Base-by-base conservation (phyloP, 2,888 invertebrate species). In the Cactoblastis cactorum region DNA sequence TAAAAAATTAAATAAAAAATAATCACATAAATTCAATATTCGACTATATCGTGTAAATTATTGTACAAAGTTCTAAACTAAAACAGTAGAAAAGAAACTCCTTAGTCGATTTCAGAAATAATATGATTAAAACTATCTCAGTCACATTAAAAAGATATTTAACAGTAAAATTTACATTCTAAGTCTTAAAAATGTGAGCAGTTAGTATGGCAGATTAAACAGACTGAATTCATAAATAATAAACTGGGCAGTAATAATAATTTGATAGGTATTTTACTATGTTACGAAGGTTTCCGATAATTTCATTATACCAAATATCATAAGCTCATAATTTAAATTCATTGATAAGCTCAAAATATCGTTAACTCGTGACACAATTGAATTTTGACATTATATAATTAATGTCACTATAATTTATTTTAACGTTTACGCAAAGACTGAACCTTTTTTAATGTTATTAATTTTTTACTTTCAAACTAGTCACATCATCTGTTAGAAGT, bases 381-480 rank as follows among this genome's bases (percentile, higher is more conserved):
- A 33, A 33, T 33, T 33, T 33, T n/a, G 12, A n/a, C 12, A 33
- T 46, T 46, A n/a, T 45, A 32, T 28, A 32, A 14, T 4, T 28
- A 22, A 3, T 28, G 1, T 28, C 9, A 28, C 22, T 1, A 14
- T 34, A n/a, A n/a, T 41, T 47, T 18, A 39, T 24, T 49, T 45
- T 37, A 12, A 6, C n/a, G 4, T 38, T 45, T 49, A 22, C 38
- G 34, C 49, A 24, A 34, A 19, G 17, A 45, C 45, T 52, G 33
- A 49, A 49, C 28, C 9, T 34, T 41, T 14, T 45, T 50, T 51
- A 33, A 24, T 48, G 47, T 51, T 51, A 49, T 45, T 45, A 35
- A 28, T 49, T 49, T 45, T 51, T 45, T 51, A 45, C 38, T 53
- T 51, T 49, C 41, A 33, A 35, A 43, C 51, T 55, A 53, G 55